Conservation (phyloP, 2,888 invertebrate species). For the Dryococelus australis region DNA sequence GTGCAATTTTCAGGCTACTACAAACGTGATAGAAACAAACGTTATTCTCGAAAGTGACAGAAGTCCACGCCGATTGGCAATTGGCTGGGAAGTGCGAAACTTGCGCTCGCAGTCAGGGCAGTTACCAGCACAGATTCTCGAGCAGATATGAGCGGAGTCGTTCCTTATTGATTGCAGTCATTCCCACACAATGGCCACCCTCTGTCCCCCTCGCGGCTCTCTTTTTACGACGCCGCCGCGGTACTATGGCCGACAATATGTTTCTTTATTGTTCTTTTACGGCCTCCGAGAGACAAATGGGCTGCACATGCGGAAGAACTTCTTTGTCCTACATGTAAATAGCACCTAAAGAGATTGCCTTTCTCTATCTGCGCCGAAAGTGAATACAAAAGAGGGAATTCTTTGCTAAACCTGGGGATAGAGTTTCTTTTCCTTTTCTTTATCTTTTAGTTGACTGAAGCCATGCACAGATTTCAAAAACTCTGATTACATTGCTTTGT, state of each 20-base stretch:
- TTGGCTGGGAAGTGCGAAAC: too few species aligned
- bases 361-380: neutral
- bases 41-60: too few species aligned
- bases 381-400: neutral
- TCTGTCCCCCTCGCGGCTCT: neutral
- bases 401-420: neutral
- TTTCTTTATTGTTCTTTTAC: constrained; percentile 16
- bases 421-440: neutral
- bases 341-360: neutral
- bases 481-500: neutral
- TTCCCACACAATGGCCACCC: neutral
- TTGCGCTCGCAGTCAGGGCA: too few species aligned
- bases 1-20: too few species aligned
- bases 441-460: neutral
- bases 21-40: too few species aligned
- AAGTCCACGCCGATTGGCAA: too few species aligned
- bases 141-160: neutral
- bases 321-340: constrained; percentile 2
- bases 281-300: neutral
- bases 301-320: neutral
- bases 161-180: constrained; percentile 7
- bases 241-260: neutral
- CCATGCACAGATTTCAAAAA: neutral
- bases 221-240: neutral
- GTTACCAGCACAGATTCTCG: neutral